Base-by-base conservation (phyloP, 2,888 invertebrate genomes). In the Diaphora mendica region DNA sequence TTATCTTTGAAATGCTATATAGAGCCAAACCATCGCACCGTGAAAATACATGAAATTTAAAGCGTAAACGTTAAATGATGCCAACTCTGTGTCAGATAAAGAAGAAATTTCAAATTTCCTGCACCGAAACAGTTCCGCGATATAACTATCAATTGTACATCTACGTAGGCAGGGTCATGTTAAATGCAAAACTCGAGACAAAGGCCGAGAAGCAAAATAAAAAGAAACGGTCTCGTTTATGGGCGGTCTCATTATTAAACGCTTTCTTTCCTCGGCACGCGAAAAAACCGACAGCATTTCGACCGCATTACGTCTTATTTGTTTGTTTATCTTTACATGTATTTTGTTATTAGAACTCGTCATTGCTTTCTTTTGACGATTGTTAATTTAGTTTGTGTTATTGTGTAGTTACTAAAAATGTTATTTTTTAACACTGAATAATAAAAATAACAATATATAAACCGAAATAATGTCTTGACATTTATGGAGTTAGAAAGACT, bases 211-310 rank as follows among this genome's bases (percentile, higher is more conserved):
- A 84, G 86, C 84, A 78, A 89, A 91, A 92, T 92, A 91, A 92
- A 93, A 93, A 88, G 87, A 86, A 91, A 92, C 84, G 79, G 87
- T 78, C 75, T 78, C 90, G 89, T 89, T 91, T 91, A 90, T 90
- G 88, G 89, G 85, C 90, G 86, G 89, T 87, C 90, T 90, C 90
- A 91, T 91, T 93, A 92, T 92, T 91, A 92, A 91, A 90, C 89
- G 89, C 83, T 92, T 90, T 90, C 87, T 89, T 88, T 83, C 84
- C 79, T 83, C 85, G 79, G 84, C 86, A 82, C 84, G 83, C n/a
- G 86, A 87, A 88, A 89, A 89, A 89, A 83, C 83, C 86, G 83
- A 86, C 83, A 82, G 79, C 81, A 76, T 84, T 85, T 75, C 78
- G 81, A 80, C 81, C 77, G 81, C 80, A 83, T 84, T 85, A 86